Evolutionary conservation across 2,888 invertebrate species (phyloP), one percentile per base, ranked within the genome.

Genomic region (Elysia crispata): DNA sequence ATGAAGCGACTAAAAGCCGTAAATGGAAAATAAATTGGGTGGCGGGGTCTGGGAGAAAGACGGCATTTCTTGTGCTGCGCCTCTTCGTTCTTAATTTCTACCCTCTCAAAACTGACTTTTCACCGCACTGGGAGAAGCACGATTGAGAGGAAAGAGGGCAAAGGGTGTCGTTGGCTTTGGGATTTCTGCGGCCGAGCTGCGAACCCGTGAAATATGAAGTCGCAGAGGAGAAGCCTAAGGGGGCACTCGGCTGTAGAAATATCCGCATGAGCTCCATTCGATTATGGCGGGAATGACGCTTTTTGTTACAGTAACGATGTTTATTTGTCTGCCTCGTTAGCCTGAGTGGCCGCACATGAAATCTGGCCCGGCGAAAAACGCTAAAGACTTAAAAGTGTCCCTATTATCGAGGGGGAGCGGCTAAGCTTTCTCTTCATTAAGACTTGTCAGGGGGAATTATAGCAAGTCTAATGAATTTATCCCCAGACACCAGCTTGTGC

Each of bases 11-110:
- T 84, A 84, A 84, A 84, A 84, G 84, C 84, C 81, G 81, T 84
- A 84, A 84, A 84, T 84, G 84, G 84, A 84, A 81, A 82, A 81
- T 84, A 84, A 84, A 84, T 83, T 84, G 84, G 84, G 79, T 81
- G 81, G 81, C 76, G 77, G 69, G 82, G 70, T 60, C 60, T 49
- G 70, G 62, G 77, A 70, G 72, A 67, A 69, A 69, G 57, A 69
- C 69, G 77, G 31, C 57, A 67, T 77, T 77, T 67, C 77, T 77
- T 11, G 57, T 69, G 54, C 57, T 54, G 41, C 41, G 41, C 41
- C 41, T 41, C 41, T 41, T 41, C 41, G 3, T 11, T 41, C 41
- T 6, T 41, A 41, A 41, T 41, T 41, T 41, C 41, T 41, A 11
- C 41, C 41, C 77, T 69, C 41, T 41, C 41, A 41, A 50, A 31